A percentile compares a stretch with the other conserved stretches of the same genome.
Evolutionary conservation across 2,888 invertebrate species (phyloP).

Genomic region (Cosmia trapezina): DNA sequence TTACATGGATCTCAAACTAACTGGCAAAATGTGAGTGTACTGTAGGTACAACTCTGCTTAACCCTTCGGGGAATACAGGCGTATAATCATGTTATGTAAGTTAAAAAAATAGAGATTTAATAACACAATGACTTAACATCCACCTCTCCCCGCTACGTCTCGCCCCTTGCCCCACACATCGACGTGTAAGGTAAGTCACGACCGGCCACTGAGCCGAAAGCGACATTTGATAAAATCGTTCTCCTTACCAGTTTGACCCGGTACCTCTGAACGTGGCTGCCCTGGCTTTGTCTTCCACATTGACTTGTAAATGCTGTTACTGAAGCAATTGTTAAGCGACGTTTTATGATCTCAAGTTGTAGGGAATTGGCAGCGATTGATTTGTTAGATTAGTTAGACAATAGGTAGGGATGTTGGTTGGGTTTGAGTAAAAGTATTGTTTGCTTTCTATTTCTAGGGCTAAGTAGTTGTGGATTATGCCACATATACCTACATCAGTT

Average conservation of each 20-base stretch:
- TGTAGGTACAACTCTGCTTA: too few relatives aligned
- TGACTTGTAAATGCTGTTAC: slow-evolving; percentile 68
- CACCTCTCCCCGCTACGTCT: slow-evolving; percentile 55
- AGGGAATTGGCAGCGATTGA: slow-evolving; percentile 33
- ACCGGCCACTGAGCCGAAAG: slow-evolving; percentile 86
- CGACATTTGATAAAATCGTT: slow-evolving; percentile 88
- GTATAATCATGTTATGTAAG: too few relatives aligned
- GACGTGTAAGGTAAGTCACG: slow-evolving; percentile 89
- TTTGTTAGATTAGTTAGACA: slow-evolving; percentile 20
- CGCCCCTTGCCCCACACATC: slow-evolving; percentile 54
- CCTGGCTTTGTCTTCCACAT: slow-evolving; percentile 76
- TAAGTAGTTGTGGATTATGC: too few relatives aligned
- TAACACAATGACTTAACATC: slow-evolving; percentile 13
- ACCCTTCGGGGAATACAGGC: too few relatives aligned
- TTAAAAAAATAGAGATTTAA: background rate
- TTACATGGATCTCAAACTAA: too few relatives aligned
- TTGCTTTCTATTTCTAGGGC: too few relatives aligned
- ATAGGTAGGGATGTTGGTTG: background rate
- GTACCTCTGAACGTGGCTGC: slow-evolving; percentile 76
- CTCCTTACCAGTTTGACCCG: slow-evolving; percentile 84
- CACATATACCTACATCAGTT: too few relatives aligned
- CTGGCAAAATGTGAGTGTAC: too few relatives aligned
- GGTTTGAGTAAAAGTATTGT: too few relatives aligned
- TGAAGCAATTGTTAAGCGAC: slow-evolving; percentile 39
- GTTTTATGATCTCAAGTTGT: slow-evolving; percentile 28